Evolutionary conservation across 2,888 invertebrate genomes (phyloP).

Genomic region (Polia nebulosa): DNA sequence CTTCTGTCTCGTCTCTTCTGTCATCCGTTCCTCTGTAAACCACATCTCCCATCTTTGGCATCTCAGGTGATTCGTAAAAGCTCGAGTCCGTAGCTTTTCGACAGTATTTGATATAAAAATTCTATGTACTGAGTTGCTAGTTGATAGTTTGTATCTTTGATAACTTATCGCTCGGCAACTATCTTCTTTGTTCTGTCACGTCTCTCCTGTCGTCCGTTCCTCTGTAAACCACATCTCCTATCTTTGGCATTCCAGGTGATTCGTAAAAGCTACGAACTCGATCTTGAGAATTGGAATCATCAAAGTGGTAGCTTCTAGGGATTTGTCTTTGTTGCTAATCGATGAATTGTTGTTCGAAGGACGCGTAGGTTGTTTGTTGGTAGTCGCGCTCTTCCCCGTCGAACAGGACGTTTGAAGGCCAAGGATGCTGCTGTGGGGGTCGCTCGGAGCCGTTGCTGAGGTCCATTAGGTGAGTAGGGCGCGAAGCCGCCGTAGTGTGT

Average conservation of each 20-base stretch:
- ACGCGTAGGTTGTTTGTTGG: slow-evolving; percentile 76
- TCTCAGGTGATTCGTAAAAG: slow-evolving; percentile 77
- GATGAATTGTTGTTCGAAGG: slow-evolving; percentile 79
- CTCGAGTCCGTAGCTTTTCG: no score
- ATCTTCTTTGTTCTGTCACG: no score
- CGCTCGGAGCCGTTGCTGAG: slow-evolving; percentile 85
- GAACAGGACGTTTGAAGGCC: slow-evolving; percentile 78
- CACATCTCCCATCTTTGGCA: slow-evolving; percentile 72
- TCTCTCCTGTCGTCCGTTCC: slow-evolving; percentile 78
- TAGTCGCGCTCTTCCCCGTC: slow-evolving; percentile 81
- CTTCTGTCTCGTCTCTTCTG: slow-evolving; percentile 83
- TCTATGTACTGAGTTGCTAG: no score
- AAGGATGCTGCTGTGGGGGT: slow-evolving; percentile 74
- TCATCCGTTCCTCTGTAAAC: slow-evolving; percentile 78
- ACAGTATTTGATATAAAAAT: no score
- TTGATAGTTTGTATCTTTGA: no score
- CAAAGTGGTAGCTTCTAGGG: slow-evolving; percentile 81
- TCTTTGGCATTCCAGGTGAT: slow-evolving; percentile 72
- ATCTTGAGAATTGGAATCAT: slow-evolving; percentile 87
- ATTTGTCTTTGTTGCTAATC: slow-evolving; percentile 81
- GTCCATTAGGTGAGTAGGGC: slow-evolving; percentile 87
- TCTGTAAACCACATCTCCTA: slow-evolving; percentile 74
- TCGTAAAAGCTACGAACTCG: slow-evolving; percentile 79
- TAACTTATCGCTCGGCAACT: no score
- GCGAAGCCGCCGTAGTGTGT: slow-evolving; percentile 79